phyloP scores from a whole-genome alignment of 2,797 vertebrate species.

The Martes flavigula region DNA sequence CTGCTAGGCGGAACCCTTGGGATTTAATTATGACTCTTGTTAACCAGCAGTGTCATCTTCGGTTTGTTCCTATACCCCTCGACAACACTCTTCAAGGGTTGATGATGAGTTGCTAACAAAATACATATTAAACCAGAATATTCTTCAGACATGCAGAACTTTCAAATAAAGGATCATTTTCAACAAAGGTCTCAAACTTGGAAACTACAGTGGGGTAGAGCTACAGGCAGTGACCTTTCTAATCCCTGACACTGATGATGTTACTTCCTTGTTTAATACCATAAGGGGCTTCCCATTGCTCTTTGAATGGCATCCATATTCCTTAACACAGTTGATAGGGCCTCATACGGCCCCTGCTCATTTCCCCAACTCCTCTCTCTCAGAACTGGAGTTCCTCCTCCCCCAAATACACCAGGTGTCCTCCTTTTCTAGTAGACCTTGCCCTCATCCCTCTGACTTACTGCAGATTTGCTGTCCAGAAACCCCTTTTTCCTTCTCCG shows the following conservation, averaged over 20 bases:
- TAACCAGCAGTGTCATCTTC: constrained; percentile 37
- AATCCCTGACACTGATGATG: background rate
- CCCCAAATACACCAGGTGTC: background rate
- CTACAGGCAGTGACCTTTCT: background rate
- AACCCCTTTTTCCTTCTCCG: background rate
- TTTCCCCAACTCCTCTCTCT: background rate
- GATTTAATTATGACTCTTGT: constrained; percentile 51
- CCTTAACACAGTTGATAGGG: background rate
- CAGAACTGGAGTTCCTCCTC: background rate
- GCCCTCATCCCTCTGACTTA: background rate
- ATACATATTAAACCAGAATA: background rate
- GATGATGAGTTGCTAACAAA: background rate
- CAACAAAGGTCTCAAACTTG: background rate
- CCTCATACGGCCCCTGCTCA: background rate
- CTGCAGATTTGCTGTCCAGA: background rate
- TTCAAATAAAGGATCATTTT: constrained; percentile 19
- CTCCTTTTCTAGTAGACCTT: background rate
- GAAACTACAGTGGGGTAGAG: background rate
- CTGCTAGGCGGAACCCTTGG: background rate
- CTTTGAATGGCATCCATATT: background rate
- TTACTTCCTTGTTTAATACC: background rate
- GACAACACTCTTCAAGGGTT: background rate
- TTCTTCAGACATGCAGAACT: background rate
- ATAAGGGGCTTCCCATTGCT: background rate
- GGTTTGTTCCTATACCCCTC: constrained; percentile 43